These are phyloP conservation scores for Yponomeuta cagnagella DNA, from an alignment of 2,888 invertebrate genomes.

Conservation along the genomic window DNA sequence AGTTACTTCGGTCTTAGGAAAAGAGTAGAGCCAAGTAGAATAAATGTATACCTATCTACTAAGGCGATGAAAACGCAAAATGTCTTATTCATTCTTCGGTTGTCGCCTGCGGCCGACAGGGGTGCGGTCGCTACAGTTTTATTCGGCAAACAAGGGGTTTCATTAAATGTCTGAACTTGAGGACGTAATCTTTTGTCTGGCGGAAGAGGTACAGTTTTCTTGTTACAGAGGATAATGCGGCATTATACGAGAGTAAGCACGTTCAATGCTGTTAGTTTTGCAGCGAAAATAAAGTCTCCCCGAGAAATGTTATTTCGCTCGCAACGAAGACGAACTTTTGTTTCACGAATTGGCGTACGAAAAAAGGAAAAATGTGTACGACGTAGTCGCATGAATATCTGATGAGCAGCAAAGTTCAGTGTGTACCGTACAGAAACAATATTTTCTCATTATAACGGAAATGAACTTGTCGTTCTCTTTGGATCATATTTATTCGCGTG, in stretches of 20 bases:
- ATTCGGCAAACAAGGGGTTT: not conserved
- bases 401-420: not conserved
- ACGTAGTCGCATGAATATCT: not conserved
- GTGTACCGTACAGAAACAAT: not conserved
- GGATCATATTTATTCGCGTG: not conserved
- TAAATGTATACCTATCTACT: constrained; percentile 14
- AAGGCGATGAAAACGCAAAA: constrained; percentile 53
- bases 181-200: not conserved
- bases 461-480: not conserved
- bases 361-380: not conserved
- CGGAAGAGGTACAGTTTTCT: not conserved
- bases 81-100: constrained; percentile 42
- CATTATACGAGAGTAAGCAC: not conserved
- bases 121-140: not conserved
- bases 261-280: not conserved
- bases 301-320: not conserved
- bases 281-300: not conserved
- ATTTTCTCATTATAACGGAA: not conserved
- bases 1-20: not conserved
- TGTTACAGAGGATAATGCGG: not conserved
- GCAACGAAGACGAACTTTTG: not conserved
- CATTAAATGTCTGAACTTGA: not conserved
- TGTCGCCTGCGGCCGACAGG: constrained; percentile 6
- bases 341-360: not conserved
- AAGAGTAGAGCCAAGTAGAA: not conserved